Percentiles rank a stretch among this genome's conserved stretches.
These are phyloP conservation scores for Diploscapter pachys DNA, from an alignment of 1,140 invertebrate genomes.

Conservation along the genomic window DNA sequence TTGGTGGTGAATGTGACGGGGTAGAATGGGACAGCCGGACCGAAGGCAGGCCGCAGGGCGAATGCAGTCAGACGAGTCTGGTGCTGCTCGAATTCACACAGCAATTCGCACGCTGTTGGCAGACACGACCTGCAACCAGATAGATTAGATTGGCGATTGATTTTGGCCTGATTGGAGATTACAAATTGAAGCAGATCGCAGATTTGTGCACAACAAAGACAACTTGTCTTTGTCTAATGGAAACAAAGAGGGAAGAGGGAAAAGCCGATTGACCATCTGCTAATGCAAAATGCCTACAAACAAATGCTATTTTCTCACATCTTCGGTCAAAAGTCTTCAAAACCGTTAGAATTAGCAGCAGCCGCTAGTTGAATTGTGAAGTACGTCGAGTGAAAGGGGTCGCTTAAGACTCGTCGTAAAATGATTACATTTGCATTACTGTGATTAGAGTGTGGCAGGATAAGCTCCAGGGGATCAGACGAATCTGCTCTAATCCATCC, in stretches of 20 bases:
- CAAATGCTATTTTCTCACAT: too few relatives aligned
- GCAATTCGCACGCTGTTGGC: conserved; percentile 26
- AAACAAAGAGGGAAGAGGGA: too few relatives aligned
- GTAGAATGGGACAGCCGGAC: conserved; percentile 21
- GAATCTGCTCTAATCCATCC: not conserved
- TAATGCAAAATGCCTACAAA: too few relatives aligned
- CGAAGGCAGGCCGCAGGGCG: conserved; percentile 24
- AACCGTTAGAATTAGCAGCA: too few relatives aligned
- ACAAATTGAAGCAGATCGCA: not conserved
- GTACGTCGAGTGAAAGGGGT: not conserved
- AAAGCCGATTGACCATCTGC: too few relatives aligned
- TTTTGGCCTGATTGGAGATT: not conserved
- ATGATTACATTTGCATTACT: not conserved
- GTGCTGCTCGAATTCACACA: conserved; percentile 30
- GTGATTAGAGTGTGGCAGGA: not conserved
- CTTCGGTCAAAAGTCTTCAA: too few relatives aligned
- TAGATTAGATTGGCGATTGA: conserved; percentile 1
- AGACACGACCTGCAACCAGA: conserved; percentile 13
- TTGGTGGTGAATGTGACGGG: conserved; percentile 33
- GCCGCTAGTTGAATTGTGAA: too few relatives aligned
- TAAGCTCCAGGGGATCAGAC: not conserved
- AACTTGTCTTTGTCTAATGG: not conserved
- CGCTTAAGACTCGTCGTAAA: not conserved
- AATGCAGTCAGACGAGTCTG: conserved; percentile 21
- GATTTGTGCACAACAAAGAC: not conserved